Conservation (phyloP, 2,888 invertebrate species). For the Dromius quadrimaculatus region DNA sequence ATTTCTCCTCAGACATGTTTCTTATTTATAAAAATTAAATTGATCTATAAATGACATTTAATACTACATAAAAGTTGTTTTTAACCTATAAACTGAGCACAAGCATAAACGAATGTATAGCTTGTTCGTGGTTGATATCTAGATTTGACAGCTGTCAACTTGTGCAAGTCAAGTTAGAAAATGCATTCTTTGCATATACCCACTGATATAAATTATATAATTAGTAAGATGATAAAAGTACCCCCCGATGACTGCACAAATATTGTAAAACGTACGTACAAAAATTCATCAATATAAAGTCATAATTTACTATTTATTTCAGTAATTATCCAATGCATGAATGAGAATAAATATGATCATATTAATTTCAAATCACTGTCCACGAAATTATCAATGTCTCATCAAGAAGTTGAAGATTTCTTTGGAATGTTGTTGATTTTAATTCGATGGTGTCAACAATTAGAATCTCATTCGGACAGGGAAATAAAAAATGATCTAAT, state of each 20-base stretch:
- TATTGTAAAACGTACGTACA: slow-evolving; percentile 35
- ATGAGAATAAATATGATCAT: slow-evolving; percentile 36
- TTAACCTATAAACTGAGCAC: too few relatives aligned
- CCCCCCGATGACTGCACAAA: slow-evolving; percentile 26
- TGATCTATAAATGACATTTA: background rate
- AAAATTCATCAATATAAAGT: background rate
- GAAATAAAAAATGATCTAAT: slow-evolving; percentile 39
- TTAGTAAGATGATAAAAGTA: slow-evolving; percentile 24
- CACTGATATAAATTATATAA: slow-evolving; percentile 34
- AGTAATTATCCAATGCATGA: slow-evolving; percentile 33
- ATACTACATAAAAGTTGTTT: too few relatives aligned
- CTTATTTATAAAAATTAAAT: background rate
- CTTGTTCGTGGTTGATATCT: too few relatives aligned
- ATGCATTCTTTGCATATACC: slow-evolving; percentile 38
- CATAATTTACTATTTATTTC: background rate
- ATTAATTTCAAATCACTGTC: slow-evolving; percentile 34
- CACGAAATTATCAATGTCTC: slow-evolving; percentile 23
- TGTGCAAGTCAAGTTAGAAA: too few relatives aligned
- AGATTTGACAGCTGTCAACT: too few relatives aligned
- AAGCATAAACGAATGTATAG: too few relatives aligned
- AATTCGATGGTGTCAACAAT: slow-evolving; percentile 38
- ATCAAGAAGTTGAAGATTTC: slow-evolving; percentile 43
- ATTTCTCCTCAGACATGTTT: background rate
- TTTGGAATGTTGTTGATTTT: slow-evolving; percentile 44
- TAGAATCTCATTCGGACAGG: slow-evolving; percentile 25